Evolutionary conservation across 2,888 invertebrate genomes (phyloP).

Genomic region (Athripsodes cinereus): DNA sequence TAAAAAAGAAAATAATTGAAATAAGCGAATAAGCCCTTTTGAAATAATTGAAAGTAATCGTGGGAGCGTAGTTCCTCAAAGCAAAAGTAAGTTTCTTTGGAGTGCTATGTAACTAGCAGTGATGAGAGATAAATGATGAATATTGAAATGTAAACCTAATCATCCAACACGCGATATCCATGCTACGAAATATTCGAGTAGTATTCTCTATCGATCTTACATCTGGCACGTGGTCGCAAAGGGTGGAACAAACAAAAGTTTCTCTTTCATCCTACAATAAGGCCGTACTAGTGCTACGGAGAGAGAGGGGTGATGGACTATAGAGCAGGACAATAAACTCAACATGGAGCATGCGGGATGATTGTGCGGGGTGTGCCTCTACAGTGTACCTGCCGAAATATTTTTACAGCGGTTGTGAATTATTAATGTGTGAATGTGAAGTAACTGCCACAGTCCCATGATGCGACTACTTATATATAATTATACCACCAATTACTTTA

Average conservation of each 20-base stretch:
- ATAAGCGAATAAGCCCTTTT: no score
- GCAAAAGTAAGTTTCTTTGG: background rate
- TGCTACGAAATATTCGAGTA: background rate
- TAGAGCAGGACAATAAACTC: background rate
- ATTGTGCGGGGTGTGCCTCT: conserved; percentile 25
- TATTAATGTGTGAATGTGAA: conserved; percentile 1
- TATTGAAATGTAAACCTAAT: conserved; percentile 2
- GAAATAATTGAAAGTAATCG: no score
- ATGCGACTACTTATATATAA: no score
- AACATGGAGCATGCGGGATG: conserved; percentile 19
- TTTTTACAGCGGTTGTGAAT: conserved; percentile 19
- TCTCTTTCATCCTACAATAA: background rate
- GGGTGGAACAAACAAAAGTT: background rate
- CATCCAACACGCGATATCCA: background rate
- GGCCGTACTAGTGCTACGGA: background rate
- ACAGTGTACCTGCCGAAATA: conserved; percentile 21
- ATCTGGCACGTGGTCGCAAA: conserved; percentile 20
- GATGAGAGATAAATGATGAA: background rate
- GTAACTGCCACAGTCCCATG: no score
- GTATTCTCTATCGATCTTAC: conserved; percentile 23
- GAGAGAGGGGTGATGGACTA: background rate
- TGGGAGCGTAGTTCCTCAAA: background rate
- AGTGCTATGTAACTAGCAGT: background rate
- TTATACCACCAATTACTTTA: background rate
- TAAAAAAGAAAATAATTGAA: no score